Evolutionary conservation across 1,140 invertebrate genomes (phyloP).

Genomic region (Tetragnatha versicolor): DNA sequence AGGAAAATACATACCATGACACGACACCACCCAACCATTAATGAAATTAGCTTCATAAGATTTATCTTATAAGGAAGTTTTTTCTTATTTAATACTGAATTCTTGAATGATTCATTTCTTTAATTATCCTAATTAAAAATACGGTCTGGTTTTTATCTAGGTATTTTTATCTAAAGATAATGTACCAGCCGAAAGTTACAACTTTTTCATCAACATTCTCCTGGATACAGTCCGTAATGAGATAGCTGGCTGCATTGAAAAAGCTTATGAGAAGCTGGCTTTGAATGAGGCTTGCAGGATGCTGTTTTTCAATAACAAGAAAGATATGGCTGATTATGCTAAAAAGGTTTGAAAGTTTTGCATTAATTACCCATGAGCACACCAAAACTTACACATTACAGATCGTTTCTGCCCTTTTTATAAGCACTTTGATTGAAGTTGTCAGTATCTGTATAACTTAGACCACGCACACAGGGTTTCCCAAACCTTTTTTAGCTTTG

Average conservation of each 20-base stretch:
- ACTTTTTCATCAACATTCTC: slow-evolving; percentile 96
- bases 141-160: slow-evolving; percentile 64
- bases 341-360: no score
- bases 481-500: no score
- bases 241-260: slow-evolving; percentile 95
- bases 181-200: slow-evolving; percentile 95
- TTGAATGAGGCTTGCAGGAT: slow-evolving; percentile 86
- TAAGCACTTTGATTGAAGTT: no score
- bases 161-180: slow-evolving; percentile 88
- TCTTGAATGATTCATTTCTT: background rate
- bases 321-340: slow-evolving; percentile 81
- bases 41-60: background rate
- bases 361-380: no score
- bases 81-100: background rate
- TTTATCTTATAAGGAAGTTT: background rate
- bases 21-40: no score
- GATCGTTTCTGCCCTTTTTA: no score
- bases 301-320: slow-evolving; percentile 82
- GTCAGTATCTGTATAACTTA: no score
- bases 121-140: no score
- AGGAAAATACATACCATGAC: no score
- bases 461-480: no score
- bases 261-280: slow-evolving; percentile 91
- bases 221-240: slow-evolving; percentile 95
- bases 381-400: no score